Evolutionary conservation across 2,113 vertebrate genomes (phyloP).

Genomic region (Mastomys natalensis): DNA sequence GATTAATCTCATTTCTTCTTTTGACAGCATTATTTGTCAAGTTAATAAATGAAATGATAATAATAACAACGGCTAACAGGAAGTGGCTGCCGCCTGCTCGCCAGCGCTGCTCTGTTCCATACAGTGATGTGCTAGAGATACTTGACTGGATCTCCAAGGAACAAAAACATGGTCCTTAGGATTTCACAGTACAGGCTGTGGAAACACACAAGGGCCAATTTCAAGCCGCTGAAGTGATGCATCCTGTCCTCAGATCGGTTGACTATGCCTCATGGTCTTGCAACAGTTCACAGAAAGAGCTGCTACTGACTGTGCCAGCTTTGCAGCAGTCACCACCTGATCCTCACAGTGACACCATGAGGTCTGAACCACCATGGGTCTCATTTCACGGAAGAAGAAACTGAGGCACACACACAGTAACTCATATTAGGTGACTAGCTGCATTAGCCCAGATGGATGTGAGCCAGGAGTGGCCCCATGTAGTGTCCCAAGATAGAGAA

Average conservation of each 20-base stretch:
- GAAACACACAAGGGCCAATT: background rate
- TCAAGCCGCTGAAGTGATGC: background rate
- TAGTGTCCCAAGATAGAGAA: background rate
- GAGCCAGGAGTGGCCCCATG: background rate
- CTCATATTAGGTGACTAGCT: background rate
- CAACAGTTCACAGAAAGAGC: background rate
- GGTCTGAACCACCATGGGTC: too few relatives aligned
- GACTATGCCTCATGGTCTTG: background rate
- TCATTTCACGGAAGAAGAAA: constrained; percentile 13
- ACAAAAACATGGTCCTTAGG: background rate
- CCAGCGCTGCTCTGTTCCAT: background rate
- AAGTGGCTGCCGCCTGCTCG: background rate
- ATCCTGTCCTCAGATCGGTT: background rate
- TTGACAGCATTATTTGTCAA: constrained; percentile 54
- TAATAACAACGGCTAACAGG: background rate
- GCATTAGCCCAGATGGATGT: too few relatives aligned
- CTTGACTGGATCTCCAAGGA: background rate
- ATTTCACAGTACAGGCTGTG: background rate
- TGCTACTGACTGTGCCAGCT: rapidly evolving
- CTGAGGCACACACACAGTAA: background rate
- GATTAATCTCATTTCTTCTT: constrained; percentile 50
- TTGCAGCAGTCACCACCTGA: rapidly evolving
- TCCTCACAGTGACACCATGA: background rate
- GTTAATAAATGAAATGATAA: constrained; percentile 44
- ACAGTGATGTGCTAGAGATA: background rate